Conservation (phyloP, 2,888 invertebrate species). For the Andrena hattorfiana region DNA sequence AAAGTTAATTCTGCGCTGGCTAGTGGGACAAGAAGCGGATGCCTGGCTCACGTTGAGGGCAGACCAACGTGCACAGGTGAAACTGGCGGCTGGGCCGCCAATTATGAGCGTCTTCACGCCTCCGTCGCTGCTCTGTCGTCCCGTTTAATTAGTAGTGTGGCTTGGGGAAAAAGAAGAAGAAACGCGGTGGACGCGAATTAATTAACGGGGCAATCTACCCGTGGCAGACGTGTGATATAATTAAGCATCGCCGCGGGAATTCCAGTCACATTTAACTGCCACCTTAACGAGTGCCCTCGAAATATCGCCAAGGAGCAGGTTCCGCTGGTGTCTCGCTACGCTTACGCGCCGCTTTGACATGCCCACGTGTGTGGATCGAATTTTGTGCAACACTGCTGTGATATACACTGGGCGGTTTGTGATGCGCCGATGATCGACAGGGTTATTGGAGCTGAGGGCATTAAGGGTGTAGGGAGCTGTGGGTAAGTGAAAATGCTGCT, state of each 20-base stretch:
- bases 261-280: constrained; percentile 24
- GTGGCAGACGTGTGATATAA: constrained; percentile 28
- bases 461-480: too few species aligned
- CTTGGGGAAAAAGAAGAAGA: constrained; percentile 31
- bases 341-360: background rate
- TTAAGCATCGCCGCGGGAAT: constrained; percentile 33
- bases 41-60: background rate
- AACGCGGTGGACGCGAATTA: constrained; percentile 53
- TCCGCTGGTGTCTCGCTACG: background rate
- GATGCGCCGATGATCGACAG: background rate
- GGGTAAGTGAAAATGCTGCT: too few species aligned
- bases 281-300: constrained; percentile 38
- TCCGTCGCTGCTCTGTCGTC: background rate
- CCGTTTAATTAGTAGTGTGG: constrained; percentile 54
- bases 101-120: constrained; percentile 3
- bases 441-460: background rate
- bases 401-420: background rate
- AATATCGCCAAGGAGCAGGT: background rate
- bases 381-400: background rate
- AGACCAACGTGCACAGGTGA: background rate
- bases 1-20: background rate
- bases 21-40: background rate
- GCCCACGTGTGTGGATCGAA: constrained; percentile 1
- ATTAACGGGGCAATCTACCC: constrained; percentile 54
- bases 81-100: background rate